These are phyloP conservation scores for Ctenicera cuprea DNA, from an alignment of 2,888 invertebrate genomes.

Conservation along the genomic window DNA sequence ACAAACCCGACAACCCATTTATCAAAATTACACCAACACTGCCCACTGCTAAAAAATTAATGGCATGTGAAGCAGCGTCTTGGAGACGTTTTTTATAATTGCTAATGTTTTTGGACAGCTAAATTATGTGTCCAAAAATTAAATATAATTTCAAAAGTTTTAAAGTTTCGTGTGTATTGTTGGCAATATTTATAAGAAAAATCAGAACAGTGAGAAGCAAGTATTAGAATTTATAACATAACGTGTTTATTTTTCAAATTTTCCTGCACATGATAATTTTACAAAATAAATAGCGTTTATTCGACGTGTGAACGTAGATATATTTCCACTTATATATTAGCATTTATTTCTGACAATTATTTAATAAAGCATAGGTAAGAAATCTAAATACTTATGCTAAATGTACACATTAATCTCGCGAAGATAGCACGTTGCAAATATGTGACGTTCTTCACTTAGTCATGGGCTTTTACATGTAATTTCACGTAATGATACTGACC, in stretches of 20 bases:
- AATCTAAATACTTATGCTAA: slow-evolving; percentile 17
- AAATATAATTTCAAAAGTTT: too few relatives aligned
- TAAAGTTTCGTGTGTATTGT: neutral
- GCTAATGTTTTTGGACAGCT: neutral
- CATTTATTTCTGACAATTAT: slow-evolving; percentile 4
- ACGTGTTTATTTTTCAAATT: neutral
- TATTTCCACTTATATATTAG: slow-evolving; percentile 3
- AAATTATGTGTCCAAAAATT: too few relatives aligned
- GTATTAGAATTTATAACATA: neutral
- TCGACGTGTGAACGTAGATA: slow-evolving; percentile 19
- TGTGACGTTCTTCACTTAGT: slow-evolving; percentile 1
- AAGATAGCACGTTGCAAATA: slow-evolving; percentile 5
- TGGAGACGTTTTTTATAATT: too few relatives aligned
- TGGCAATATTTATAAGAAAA: neutral
- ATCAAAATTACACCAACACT: too few relatives aligned
- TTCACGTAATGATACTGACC: slow-evolving; percentile 18
- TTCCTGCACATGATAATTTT: neutral
- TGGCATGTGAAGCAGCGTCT: too few relatives aligned
- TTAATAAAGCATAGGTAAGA: neutral
- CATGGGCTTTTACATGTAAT: slow-evolving; percentile 14
- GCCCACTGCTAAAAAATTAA: too few relatives aligned
- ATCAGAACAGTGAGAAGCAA: neutral
- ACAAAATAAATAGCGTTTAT: neutral
- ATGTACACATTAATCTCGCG: slow-evolving; percentile 13
- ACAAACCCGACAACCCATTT: slow-evolving; percentile 16